Evolutionary conservation across 2,113 vertebrate species (phyloP).

Genomic region (Chionis minor): DNA sequence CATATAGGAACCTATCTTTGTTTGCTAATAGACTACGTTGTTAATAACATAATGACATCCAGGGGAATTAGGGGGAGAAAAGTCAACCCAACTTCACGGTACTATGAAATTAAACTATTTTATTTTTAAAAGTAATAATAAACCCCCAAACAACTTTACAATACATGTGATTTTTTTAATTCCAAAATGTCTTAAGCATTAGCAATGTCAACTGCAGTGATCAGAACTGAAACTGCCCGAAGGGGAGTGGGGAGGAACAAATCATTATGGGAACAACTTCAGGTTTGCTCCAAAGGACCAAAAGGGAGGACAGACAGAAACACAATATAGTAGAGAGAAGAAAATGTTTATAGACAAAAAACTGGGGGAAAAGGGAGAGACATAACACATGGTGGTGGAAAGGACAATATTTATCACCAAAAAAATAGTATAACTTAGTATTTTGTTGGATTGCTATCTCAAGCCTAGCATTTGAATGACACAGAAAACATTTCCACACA

Average conservation of each 20-base stretch:
- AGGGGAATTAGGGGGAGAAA: fast-evolving
- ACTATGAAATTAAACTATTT: neutral
- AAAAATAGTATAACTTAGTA: neutral
- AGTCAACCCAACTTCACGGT: neutral
- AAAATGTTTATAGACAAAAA: neutral
- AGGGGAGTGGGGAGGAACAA: neutral
- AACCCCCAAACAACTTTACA: neutral
- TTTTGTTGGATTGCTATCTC: neutral
- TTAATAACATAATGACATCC: neutral
- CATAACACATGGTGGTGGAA: neutral
- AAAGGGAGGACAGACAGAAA: neutral
- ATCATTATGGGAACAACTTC: neutral
- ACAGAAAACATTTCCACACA: neutral
- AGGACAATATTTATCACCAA: neutral
- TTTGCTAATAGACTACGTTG: neutral
- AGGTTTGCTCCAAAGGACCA: neutral
- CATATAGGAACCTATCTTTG: neutral
- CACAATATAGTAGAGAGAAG: neutral
- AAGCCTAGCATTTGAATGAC: neutral
- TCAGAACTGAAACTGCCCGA: neutral
- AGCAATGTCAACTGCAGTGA: neutral
- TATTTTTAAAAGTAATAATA: neutral
- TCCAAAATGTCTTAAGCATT: neutral
- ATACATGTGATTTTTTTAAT: neutral
- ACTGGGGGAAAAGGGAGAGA: neutral